Percentiles rank a stretch among this genome's conserved stretches.
phyloP scores from a whole-genome alignment of 2,888 invertebrate genomes.

The Amorpha juglandis region DNA sequence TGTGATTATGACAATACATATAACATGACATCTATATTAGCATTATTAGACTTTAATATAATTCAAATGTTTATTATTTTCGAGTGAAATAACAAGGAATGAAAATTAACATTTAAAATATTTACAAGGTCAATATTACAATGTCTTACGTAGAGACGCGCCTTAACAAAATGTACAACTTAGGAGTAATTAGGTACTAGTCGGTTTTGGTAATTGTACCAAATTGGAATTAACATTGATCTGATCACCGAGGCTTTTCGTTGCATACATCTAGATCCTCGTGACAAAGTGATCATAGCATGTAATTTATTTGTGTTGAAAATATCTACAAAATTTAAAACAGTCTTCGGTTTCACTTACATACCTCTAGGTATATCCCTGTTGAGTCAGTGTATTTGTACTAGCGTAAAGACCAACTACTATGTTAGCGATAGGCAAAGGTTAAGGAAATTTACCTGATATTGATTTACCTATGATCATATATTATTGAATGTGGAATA shows the following conservation, averaged over 20 bases:
- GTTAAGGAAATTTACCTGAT: constrained; percentile 50
- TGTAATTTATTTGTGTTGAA: constrained; percentile 58
- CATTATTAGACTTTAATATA: constrained; percentile 3
- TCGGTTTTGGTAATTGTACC: constrained; percentile 73
- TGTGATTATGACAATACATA: constrained; percentile 28
- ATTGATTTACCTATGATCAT: neutral
- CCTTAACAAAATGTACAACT: constrained; percentile 49
- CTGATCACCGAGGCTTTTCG: constrained; percentile 62
- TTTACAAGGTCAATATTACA: constrained; percentile 23
- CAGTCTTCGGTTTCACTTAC: constrained; percentile 83
- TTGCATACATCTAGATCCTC: constrained; percentile 49
- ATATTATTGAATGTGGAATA: neutral
- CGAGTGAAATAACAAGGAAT: constrained; percentile 19
- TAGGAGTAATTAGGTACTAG: constrained; percentile 75
- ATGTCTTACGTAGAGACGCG: constrained; percentile 16
- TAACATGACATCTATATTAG: constrained; percentile 55
- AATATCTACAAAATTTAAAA: constrained; percentile 78
- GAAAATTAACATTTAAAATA: constrained; percentile 20
- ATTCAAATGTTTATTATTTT: constrained; percentile 14
- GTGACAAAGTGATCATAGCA: constrained; percentile 56
- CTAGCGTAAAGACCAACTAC: constrained; percentile 72
- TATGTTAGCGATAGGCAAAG: constrained; percentile 54
- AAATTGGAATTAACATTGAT: constrained; percentile 75
- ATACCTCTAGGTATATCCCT: constrained; percentile 76
- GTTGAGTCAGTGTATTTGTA: constrained; percentile 80